phyloP scores from a whole-genome alignment of 2,113 vertebrate species.

The Leuciscus idus region DNA sequence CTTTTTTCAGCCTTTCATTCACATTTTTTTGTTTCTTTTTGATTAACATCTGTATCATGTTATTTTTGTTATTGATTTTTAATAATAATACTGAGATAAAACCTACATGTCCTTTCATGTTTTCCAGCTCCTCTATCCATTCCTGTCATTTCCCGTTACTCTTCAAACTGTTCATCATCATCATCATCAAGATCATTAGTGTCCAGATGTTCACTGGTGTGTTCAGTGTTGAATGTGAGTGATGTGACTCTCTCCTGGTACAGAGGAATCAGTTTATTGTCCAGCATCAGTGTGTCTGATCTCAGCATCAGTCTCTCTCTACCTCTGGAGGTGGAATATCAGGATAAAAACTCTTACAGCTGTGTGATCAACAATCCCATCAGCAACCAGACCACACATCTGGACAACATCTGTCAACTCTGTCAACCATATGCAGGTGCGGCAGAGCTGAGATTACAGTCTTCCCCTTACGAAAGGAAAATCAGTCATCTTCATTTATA shows the following conservation, averaged over 20 bases:
- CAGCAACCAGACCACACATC: neutral
- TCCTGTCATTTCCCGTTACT: neutral
- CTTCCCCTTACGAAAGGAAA: neutral
- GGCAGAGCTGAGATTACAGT: neutral
- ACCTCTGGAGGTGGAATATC: slow-evolving; percentile 15
- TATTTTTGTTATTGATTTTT: neutral
- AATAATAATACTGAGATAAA: neutral
- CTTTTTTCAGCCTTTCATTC: neutral
- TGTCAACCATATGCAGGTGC: neutral
- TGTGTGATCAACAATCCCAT: neutral
- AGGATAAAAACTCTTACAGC: neutral
- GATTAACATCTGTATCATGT: neutral
- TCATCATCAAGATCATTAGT: neutral
- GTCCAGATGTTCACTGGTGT: neutral
- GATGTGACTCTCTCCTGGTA: neutral
- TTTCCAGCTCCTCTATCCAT: neutral
- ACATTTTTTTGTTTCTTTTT: neutral
- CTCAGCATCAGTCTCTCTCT: slow-evolving; percentile 11
- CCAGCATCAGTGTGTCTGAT: slow-evolving; percentile 10
- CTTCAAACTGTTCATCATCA: neutral
- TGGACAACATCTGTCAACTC: neutral
- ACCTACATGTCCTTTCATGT: neutral
- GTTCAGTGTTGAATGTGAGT: neutral
- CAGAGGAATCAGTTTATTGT: neutral
- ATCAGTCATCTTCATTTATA: no score